Evolutionary conservation across 2,113 vertebrate genomes (phyloP).

Genomic region (Neoarius graeffei): DNA sequence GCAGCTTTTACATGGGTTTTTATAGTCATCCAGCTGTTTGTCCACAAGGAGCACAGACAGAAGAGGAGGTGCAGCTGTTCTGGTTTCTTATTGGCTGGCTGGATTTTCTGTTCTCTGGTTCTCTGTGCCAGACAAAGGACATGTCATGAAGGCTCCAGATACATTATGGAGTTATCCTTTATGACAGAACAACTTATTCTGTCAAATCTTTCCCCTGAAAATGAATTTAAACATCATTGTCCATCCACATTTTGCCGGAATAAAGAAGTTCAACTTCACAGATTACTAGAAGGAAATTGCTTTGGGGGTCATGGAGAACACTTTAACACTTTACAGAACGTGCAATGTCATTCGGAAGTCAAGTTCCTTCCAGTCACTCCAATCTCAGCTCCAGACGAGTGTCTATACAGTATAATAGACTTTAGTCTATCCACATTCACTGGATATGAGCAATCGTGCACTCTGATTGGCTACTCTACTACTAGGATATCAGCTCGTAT

Average conservation of each 20-base stretch:
- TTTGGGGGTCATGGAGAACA: no score
- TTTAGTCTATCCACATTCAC: no score
- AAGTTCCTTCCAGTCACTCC: slow-evolving; percentile 5
- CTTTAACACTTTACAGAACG: not conserved
- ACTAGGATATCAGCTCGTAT: no score
- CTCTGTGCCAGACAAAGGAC: not conserved
- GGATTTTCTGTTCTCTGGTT: not conserved
- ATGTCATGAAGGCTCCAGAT: not conserved
- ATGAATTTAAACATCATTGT: not conserved
- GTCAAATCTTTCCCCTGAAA: not conserved
- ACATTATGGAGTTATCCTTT: not conserved
- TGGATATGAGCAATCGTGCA: no score
- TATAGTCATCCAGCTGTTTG: slow-evolving; percentile 14
- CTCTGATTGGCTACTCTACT: no score
- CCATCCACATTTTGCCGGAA: no score
- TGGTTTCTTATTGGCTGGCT: slow-evolving; percentile 5
- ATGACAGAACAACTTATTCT: not conserved
- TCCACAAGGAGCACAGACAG: not conserved
- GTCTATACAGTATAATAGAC: no score
- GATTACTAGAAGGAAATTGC: not conserved
- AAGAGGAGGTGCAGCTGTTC: slow-evolving; percentile 13
- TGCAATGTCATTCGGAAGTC: slow-evolving; percentile 29
- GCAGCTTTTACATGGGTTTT: not conserved
- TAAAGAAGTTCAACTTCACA: not conserved
- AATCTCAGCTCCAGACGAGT: not conserved